Base-by-base conservation (phyloP, 2,888 invertebrate genomes). In the Julus scanicus region DNA sequence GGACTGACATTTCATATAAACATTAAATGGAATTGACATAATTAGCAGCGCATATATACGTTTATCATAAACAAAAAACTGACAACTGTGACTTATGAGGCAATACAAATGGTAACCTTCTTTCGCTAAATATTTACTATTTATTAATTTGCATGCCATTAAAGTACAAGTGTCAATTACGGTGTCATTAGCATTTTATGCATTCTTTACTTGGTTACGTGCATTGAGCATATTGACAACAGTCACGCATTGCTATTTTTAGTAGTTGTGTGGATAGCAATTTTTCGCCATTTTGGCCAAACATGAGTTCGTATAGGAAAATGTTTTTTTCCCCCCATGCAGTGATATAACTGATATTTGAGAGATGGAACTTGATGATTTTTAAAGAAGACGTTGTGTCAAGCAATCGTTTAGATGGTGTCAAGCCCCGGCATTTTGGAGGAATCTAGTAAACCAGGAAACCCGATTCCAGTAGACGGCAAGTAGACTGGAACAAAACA, bases 401-500 rank as follows among this genome's bases (percentile, higher is more conserved):
- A 71, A 71, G 71, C 71, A 71, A 8, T 11, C 71, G 29, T 29
- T 71, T 71, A 71, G 71, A 20, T 71, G 71, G 71, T 71, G 71
- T 71, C 13, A 20, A 29, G 29, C 20, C 29, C 71, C 20, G 11
- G 29, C 71, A 71, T 71, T 71, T 71, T 71, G 71, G 20, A 71
- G 29, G 71, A 71, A 71, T 71, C 29, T 71, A 20, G 20, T 71
- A 29, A 71, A 71, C 29, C 29, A 9, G 8, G 71, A 29, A 71
- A 71, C 71, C 44, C 71, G 29, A 71, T 29, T 71, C 71, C 29
- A 71, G 29, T 71, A 29, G 29, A 71, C n/a, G 20, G 71, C 29
- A 29, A 71, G 29, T 9, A 71, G 71, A 71, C 71, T 71, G 71
- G 71, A 71, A 29, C 71, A 71, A 71, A 71, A 71, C 71, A 71